A percentile compares a stretch with the other conserved stretches of the same genome.
Conservation (phyloP, 1,140 invertebrate genomes). For the Philotrypesis tridentata region DNA sequence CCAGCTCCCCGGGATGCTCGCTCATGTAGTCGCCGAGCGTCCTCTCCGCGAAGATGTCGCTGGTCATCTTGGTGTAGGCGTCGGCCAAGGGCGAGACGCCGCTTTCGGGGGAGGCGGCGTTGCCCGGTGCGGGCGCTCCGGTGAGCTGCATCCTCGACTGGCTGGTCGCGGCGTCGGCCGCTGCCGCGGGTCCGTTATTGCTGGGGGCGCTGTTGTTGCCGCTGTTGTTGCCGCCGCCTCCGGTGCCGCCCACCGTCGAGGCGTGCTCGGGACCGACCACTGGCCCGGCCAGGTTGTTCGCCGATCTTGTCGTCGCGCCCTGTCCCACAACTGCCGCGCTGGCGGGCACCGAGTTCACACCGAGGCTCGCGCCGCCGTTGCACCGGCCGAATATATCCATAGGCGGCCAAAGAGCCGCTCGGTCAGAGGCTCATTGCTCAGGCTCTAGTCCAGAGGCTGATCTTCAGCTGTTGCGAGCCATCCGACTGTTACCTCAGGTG, state of each 20-base stretch:
- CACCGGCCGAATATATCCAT: conserved; percentile 74
- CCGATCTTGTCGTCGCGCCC: conserved; percentile 25
- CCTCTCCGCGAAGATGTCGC: conserved; percentile 88
- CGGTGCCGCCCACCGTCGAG: background rate
- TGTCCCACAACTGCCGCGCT: conserved; percentile 53
- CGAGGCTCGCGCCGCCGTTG: conserved; percentile 68
- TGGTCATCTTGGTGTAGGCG: conserved; percentile 91
- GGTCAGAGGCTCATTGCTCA: conserved; percentile 4
- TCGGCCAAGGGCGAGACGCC: conserved; percentile 80
- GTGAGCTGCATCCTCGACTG: conserved; percentile 72
- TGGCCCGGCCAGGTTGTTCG: conserved; percentile 47
- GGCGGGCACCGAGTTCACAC: conserved; percentile 64
- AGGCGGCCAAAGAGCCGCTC: conserved; percentile 57
- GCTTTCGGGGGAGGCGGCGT: conserved; percentile 71
- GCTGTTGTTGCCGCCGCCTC: background rate
- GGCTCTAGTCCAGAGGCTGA: too few species aligned
- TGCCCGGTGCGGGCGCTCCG: conserved; percentile 70
- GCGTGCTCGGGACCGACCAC: background rate
- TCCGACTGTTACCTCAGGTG: too few species aligned
- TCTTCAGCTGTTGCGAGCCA: background rate
- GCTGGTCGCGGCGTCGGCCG: conserved; percentile 54
- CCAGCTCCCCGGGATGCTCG: conserved; percentile 93
- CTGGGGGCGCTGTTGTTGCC: background rate
- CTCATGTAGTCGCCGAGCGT: conserved; percentile 92
- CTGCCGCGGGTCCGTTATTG: conserved; percentile 44